Conservation (phyloP, 2,113 vertebrate species). For the Orthonyx spaldingii region DNA sequence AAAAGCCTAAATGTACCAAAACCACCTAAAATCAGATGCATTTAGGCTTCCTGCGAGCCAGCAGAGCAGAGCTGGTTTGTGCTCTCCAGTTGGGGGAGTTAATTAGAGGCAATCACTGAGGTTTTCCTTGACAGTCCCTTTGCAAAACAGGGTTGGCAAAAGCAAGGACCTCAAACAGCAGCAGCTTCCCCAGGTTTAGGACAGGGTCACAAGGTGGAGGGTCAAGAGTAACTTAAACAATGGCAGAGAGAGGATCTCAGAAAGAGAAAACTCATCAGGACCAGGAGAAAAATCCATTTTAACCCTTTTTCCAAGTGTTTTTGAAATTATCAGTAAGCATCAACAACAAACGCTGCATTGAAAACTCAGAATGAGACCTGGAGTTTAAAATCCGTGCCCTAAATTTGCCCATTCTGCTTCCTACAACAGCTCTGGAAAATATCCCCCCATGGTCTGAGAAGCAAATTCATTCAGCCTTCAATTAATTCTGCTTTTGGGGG, state of each 20-base stretch:
- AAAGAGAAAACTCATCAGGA: background rate
- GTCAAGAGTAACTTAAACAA: background rate
- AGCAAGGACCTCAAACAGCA: background rate
- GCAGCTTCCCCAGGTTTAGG: background rate
- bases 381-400: background rate
- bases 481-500: background rate
- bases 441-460: background rate
- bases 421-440: accelerated
- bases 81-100: background rate
- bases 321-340: accelerated
- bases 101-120: background rate
- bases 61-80: background rate
- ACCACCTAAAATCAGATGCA: background rate
- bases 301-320: background rate
- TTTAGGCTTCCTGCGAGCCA: accelerated
- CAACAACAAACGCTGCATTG: background rate
- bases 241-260: background rate
- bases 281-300: background rate
- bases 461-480: background rate
- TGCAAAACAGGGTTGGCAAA: background rate
- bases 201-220: accelerated
- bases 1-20: background rate
- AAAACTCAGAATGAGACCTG: accelerated
- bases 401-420: background rate
- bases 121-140: background rate